Conservation (phyloP, 1,140 invertebrate genomes). For the Cephus cinctus region DNA sequence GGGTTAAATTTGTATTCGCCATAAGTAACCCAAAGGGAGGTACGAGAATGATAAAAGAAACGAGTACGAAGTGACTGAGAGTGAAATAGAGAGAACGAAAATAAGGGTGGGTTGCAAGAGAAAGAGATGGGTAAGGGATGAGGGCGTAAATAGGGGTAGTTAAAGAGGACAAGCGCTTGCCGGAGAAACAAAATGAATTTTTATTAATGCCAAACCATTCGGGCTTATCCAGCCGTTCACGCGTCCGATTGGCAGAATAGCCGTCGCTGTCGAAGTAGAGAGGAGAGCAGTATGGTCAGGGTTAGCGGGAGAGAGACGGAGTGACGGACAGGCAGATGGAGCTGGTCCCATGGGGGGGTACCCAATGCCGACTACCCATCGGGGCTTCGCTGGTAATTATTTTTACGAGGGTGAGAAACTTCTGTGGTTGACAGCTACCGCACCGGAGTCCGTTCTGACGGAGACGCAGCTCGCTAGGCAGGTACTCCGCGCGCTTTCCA, state of each 20-base stretch:
- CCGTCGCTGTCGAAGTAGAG: conserved; percentile 24
- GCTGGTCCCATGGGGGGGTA: background rate
- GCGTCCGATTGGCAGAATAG: conserved; percentile 47
- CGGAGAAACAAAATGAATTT: conserved; percentile 48
- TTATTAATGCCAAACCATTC: conserved; percentile 43
- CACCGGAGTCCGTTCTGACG: conserved; percentile 22
- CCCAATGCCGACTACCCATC: background rate
- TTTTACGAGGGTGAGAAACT: conserved; percentile 48
- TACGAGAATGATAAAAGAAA: no score
- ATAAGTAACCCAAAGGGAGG: no score
- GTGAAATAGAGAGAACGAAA: no score
- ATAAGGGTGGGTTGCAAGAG: no score
- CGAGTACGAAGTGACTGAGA: no score
- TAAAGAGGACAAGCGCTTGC: background rate
- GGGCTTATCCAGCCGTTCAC: conserved; percentile 35
- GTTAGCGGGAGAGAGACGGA: background rate
- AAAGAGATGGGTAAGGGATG: no score
- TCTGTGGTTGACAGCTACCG: conserved; percentile 46
- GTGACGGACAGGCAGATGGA: conserved; percentile 3
- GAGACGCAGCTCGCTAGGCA: conserved; percentile 19
- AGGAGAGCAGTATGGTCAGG: conserved; percentile 1
- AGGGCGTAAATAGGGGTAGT: background rate
- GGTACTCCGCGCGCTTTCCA: conserved; percentile 7
- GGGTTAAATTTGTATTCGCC: no score
- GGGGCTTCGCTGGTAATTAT: conserved; percentile 48